A percentile compares a stretch with the other conserved stretches of the same genome.
phyloP scores from a whole-genome alignment of 92 coral and sea anemone species.

The Porites lobata region DNA sequence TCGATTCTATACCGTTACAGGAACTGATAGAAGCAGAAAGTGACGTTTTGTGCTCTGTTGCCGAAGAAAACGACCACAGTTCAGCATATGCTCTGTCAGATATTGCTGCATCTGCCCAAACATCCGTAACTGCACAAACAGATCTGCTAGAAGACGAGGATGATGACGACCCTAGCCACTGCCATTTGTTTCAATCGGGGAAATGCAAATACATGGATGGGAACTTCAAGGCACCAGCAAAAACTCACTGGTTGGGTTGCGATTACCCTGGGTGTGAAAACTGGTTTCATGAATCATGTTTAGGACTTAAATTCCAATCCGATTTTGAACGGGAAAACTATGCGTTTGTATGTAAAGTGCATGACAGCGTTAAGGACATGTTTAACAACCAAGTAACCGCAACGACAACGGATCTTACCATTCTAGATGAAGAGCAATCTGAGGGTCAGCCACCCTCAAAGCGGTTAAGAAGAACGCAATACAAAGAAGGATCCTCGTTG shows the following conservation, averaged over 20 bases:
- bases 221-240: conserved; percentile 37
- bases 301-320: conserved; percentile 15
- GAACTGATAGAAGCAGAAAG: conserved; percentile 20
- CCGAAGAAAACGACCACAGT: not conserved
- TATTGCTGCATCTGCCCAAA: conserved; percentile 4
- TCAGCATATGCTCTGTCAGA: not conserved
- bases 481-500: not conserved
- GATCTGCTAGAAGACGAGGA: not conserved
- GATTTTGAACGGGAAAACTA: conserved; percentile 22
- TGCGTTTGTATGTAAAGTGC: conserved; percentile 39
- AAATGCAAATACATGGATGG: conserved; percentile 25
- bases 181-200: not conserved
- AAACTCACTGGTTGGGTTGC: conserved; percentile 51
- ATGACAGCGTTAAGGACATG: conserved; percentile 21
- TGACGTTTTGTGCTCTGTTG: conserved; percentile 17
- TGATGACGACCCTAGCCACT: conserved; percentile 7
- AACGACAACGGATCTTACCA: not conserved
- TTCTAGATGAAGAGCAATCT: not conserved
- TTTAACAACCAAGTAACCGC: not conserved
- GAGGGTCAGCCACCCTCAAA: not conserved
- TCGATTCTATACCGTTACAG: not conserved
- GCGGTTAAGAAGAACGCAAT: not conserved
- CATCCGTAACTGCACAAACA: not conserved
- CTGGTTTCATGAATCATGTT: conserved; percentile 54
- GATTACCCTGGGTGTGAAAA: conserved; percentile 35